A percentile compares a stretch with the other conserved stretches of the same genome.
Conservation (phyloP, 2,113 vertebrate species). For the Bubo blakistoni region DNA sequence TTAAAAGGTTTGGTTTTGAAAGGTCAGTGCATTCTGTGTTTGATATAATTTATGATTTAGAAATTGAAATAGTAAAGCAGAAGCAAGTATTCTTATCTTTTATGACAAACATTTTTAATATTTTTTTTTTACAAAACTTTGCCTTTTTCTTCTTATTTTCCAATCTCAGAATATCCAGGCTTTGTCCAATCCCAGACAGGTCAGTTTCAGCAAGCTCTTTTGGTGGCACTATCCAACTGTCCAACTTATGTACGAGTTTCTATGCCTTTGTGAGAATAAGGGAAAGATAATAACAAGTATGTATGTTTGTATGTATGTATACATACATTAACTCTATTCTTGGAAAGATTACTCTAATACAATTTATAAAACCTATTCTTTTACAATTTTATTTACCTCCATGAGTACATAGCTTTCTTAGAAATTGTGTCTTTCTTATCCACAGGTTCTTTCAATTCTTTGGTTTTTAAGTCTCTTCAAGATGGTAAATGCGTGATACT, state of each 20-base stretch:
- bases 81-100: background rate
- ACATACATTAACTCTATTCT: background rate
- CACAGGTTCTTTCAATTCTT: background rate
- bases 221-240: background rate
- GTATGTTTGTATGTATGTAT: background rate
- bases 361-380: background rate
- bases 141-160: background rate
- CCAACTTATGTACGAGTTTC: background rate
- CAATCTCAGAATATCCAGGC: background rate
- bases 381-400: background rate
- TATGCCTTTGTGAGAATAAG: background rate
- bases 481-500: background rate
- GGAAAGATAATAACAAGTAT: background rate
- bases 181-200: background rate
- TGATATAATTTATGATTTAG: background rate
- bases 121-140: background rate
- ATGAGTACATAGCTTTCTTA: background rate
- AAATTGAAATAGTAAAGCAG: background rate
- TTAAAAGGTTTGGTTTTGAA: conserved; percentile 32
- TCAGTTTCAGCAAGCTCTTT: background rate
- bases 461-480: background rate
- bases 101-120: background rate
- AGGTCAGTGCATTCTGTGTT: background rate
- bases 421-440: background rate
- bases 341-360: background rate